These are phyloP conservation scores for Halcyon malimbica DNA, from an alignment of 2,113 vertebrate genomes.

Conservation along the genomic window DNA sequence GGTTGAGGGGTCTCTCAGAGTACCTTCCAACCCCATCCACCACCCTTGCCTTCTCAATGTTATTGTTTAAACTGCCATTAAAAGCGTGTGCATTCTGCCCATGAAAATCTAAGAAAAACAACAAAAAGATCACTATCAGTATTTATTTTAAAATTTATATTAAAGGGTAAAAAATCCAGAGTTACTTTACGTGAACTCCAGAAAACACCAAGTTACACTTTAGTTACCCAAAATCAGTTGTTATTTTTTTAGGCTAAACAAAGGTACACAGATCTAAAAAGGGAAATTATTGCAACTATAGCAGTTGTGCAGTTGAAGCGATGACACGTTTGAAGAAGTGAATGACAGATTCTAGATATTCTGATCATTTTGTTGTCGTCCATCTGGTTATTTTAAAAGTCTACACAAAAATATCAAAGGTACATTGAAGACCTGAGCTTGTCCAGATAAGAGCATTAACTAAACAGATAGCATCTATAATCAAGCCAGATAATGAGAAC, in stretches of 20 bases:
- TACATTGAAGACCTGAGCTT: background rate
- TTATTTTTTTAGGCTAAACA: background rate
- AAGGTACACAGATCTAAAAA: background rate
- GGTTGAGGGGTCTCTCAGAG: background rate
- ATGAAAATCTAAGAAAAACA: background rate
- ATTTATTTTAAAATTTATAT: background rate
- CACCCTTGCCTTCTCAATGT: background rate
- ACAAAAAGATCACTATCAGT: background rate
- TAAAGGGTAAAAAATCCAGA: background rate
- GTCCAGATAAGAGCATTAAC: background rate
- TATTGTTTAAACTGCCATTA: background rate
- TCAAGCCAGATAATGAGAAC: background rate
- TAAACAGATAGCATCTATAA: constrained; percentile 4
- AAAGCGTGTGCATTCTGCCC: background rate
- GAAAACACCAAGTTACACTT: background rate
- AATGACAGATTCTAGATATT: background rate
- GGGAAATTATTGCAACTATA: background rate
- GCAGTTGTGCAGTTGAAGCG: background rate
- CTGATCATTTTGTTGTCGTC: background rate
- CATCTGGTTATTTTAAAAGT: background rate
- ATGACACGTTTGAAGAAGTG: background rate
- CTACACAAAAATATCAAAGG: background rate
- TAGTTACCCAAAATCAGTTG: background rate
- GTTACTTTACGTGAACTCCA: background rate
- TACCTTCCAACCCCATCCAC: background rate